Evolutionary conservation across 2,888 invertebrate species (phyloP).

Genomic region (Doris montereyensis): DNA sequence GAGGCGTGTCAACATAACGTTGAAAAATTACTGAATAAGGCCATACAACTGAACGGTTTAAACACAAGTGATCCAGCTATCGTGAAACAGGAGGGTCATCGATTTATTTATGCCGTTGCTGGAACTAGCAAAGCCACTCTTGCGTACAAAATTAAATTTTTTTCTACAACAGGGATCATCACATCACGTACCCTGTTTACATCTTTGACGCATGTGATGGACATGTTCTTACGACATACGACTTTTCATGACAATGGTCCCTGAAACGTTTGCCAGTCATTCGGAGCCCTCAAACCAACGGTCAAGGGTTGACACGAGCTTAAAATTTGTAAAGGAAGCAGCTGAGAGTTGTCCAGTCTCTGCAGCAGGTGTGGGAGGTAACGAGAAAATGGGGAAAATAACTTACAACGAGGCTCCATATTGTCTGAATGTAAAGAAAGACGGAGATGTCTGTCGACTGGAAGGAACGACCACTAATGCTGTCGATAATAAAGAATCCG

Average conservation of each 20-base stretch:
- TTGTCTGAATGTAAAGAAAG: background rate
- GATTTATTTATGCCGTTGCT: background rate
- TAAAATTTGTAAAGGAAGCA: too few species aligned
- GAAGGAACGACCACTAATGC: background rate
- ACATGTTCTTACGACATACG: background rate
- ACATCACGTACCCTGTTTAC: background rate
- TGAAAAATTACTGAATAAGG: background rate
- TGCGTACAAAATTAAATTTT: background rate
- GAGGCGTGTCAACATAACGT: background rate
- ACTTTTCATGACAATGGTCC: too few species aligned
- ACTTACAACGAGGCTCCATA: background rate
- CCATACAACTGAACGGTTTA: background rate
- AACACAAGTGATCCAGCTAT: background rate
- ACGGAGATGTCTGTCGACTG: background rate
- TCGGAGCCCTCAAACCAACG: too few species aligned
- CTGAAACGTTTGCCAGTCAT: too few species aligned
- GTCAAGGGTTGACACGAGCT: too few species aligned
- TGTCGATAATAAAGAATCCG: background rate
- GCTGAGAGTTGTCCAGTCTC: background rate
- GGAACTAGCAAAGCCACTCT: background rate
- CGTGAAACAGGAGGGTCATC: background rate
- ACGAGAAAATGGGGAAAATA: background rate
- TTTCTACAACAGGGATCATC: background rate
- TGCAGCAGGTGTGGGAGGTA: background rate
- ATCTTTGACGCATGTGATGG: constrained; percentile 2